Conservation (phyloP, 92 coral and sea anemone genomes). For the Phenganax subtilis region DNA sequence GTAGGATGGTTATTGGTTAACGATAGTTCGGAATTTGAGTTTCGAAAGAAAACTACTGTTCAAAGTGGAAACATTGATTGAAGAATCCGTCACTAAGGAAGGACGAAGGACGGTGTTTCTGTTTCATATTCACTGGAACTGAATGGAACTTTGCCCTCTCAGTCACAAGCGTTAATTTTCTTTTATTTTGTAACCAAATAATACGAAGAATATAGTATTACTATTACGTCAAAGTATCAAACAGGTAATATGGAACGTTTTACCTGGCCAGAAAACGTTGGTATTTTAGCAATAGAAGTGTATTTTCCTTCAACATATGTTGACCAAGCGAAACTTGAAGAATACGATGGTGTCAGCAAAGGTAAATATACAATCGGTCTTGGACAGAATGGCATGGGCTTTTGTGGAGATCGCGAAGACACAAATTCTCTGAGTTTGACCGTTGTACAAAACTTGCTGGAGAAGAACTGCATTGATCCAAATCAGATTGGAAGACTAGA, state of each 20-base stretch:
- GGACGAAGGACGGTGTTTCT: too few species aligned
- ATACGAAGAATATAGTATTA: too few species aligned
- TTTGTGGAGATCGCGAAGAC: conserved; percentile 95
- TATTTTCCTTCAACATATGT: conserved; percentile 83
- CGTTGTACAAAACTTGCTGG: conserved; percentile 73
- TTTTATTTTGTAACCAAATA: not conserved
- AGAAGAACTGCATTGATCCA: conserved; percentile 71
- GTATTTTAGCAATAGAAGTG: conserved; percentile 85
- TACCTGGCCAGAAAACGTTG: conserved; percentile 84
- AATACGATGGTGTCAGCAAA: conserved; percentile 88
- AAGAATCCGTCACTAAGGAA: too few species aligned
- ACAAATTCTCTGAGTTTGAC: conserved; percentile 86
- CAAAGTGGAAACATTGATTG: too few species aligned
- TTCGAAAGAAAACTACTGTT: too few species aligned
- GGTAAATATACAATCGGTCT: conserved; percentile 95
- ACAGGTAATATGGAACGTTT: not conserved
- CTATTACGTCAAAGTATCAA: too few species aligned
- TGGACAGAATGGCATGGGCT: conserved; percentile 90
- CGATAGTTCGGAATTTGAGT: too few species aligned
- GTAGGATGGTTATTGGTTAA: too few species aligned
- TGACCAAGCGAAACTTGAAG: conserved; percentile 78
- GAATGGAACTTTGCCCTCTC: too few species aligned
- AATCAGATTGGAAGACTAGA: conserved; percentile 81
- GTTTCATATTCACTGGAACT: too few species aligned
- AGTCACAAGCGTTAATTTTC: too few species aligned